Percentiles rank a stretch among this genome's conserved stretches.
Conservation (phyloP, 2,797 vertebrate species). For the Catamblyrhynchus diadema region DNA sequence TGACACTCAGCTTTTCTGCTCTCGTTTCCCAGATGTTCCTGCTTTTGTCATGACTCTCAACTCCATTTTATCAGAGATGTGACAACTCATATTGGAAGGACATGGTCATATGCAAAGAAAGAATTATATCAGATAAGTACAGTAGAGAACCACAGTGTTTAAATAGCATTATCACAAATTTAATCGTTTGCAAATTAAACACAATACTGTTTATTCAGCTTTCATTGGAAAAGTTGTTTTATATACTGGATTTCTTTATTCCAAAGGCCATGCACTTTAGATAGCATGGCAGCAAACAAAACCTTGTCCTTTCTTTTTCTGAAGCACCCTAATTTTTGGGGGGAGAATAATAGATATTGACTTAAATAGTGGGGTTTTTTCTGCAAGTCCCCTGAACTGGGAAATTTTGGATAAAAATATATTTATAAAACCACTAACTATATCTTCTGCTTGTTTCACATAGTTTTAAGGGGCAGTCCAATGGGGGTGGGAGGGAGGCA, state of each 20-base stretch:
- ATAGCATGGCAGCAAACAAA: neutral
- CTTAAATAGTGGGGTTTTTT: accelerated
- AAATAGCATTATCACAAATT: neutral
- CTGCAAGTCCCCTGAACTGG: neutral
- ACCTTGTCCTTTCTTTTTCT: neutral
- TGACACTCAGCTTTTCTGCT: constrained; percentile 8
- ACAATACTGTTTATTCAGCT: neutral
- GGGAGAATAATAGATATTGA: neutral
- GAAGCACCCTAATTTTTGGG: accelerated
- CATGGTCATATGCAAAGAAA: neutral
- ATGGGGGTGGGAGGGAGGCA: accelerated
- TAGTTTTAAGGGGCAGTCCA: neutral
- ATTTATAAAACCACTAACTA: neutral
- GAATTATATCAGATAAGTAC: neutral
- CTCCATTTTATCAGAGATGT: neutral
- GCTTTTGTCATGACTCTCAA: neutral
- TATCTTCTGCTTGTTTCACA: neutral
- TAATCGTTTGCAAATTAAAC: neutral
- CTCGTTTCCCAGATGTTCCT: constrained; percentile 42
- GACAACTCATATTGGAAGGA: neutral
- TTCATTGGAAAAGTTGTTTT: neutral
- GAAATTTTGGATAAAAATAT: neutral
- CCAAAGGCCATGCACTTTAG: neutral
- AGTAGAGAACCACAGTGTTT: neutral
- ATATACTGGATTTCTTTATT: neutral